A percentile compares a stretch with the other conserved stretches of the same genome.
Evolutionary conservation across 2,797 vertebrate species (phyloP).

Genomic region (Xenentodon cancila): DNA sequence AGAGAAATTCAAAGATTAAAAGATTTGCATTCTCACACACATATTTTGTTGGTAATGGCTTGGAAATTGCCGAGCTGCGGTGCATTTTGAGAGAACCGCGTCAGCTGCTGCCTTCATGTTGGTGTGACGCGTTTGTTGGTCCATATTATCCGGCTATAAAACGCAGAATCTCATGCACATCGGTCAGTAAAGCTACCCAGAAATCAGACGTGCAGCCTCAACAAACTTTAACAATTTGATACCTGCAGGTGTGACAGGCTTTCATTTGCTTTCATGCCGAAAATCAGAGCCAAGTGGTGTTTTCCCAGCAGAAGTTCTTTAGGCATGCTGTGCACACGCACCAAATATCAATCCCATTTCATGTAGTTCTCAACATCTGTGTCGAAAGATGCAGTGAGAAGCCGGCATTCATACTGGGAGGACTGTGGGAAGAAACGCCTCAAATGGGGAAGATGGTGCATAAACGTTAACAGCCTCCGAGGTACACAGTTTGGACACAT

Average conservation of each 20-base stretch:
- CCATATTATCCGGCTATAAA: constrained; percentile 37
- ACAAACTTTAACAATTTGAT: constrained; percentile 14
- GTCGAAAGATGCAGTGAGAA: background rate
- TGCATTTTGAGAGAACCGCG: background rate
- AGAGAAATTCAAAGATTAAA: constrained; percentile 4
- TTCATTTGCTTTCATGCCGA: constrained; percentile 8
- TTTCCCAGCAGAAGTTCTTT: constrained; percentile 4
- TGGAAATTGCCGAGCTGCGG: background rate
- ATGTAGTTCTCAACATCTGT: background rate
- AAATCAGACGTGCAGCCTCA: constrained; percentile 42
- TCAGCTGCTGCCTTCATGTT: constrained; percentile 14
- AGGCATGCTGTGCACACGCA: background rate
- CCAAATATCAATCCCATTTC: constrained; percentile 3
- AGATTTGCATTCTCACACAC: constrained; percentile 1
- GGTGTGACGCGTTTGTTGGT: constrained; percentile 19
- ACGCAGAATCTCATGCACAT: constrained; percentile 29
- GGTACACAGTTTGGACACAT: constrained; percentile 11
- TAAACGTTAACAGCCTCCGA: constrained; percentile 10
- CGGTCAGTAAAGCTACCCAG: constrained; percentile 9
- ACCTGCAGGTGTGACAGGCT: constrained; percentile 25
- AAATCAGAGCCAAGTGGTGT: background rate
- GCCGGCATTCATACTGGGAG: background rate
- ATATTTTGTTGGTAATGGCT: background rate
- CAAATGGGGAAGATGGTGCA: constrained; percentile 6
- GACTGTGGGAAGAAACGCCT: background rate